Conservation (phyloP, 2,113 vertebrate genomes). For the Oryzias celebensis region DNA sequence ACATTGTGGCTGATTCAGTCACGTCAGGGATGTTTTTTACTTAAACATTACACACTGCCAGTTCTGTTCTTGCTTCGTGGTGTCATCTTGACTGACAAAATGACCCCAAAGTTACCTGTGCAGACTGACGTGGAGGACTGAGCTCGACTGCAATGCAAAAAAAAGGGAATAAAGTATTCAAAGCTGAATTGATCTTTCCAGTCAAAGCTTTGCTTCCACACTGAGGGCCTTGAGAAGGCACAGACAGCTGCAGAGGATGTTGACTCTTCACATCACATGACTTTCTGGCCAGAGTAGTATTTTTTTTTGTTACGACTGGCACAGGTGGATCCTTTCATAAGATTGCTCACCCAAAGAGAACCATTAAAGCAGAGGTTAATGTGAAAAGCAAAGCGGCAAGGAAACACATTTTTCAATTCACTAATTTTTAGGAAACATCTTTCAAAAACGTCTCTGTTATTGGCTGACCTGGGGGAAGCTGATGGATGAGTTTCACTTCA, state of each 20-base stretch:
- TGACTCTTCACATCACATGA: constrained; percentile 40
- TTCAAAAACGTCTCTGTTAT: constrained; percentile 78
- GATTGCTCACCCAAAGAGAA: constrained; percentile 20
- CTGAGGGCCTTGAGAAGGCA: constrained; percentile 59
- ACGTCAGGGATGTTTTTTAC: constrained; percentile 38
- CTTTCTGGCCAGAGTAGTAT: constrained; percentile 52
- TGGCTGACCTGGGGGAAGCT: constrained; percentile 70
- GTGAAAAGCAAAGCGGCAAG: constrained; percentile 66
- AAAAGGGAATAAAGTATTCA: constrained; percentile 20
- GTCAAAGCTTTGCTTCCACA: constrained; percentile 34
- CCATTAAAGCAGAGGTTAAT: constrained; percentile 56
- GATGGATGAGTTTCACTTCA: constrained; percentile 68
- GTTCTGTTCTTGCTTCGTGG: constrained; percentile 29
- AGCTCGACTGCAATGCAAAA: constrained; percentile 26
- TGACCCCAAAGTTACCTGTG: constrained; percentile 37
- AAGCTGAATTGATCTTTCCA: constrained; percentile 19
- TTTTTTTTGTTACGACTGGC: constrained; percentile 49
- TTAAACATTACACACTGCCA: constrained; percentile 10
- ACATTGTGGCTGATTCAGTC: constrained; percentile 34
- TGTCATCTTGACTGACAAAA: constrained; percentile 41
- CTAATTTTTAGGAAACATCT: constrained; percentile 77
- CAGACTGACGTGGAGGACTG: constrained; percentile 14
- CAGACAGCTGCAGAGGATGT: constrained; percentile 71
- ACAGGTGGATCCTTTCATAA: constrained; percentile 65
- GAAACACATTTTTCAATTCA: constrained; percentile 83